A percentile compares a stretch with the other conserved stretches of the same genome.
Evolutionary conservation across 2,797 vertebrate species (phyloP).

Genomic region (Squalus acanthias): DNA sequence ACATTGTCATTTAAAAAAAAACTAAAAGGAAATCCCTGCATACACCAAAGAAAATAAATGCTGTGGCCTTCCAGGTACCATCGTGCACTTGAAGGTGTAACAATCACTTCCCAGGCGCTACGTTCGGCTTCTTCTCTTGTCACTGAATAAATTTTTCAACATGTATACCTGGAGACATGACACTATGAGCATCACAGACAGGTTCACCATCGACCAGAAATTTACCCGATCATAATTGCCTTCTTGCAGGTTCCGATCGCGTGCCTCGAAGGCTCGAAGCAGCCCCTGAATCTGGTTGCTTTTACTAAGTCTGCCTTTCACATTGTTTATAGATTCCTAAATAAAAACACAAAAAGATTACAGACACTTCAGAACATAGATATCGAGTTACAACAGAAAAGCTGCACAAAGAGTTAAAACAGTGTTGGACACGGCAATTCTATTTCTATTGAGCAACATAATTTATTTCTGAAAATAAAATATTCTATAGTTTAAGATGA

Average conservation of each 20-base stretch:
- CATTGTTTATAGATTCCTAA: slow-evolving; percentile 90
- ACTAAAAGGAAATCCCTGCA: slow-evolving; percentile 5
- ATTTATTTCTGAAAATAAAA: slow-evolving; percentile 16
- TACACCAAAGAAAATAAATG: background rate
- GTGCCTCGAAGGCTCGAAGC: slow-evolving; percentile 89
- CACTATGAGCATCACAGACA: slow-evolving; percentile 78
- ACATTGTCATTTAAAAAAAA: background rate
- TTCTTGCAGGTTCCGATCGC: slow-evolving; percentile 92
- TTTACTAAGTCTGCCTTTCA: slow-evolving; percentile 86
- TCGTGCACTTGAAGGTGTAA: background rate
- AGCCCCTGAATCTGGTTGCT: slow-evolving; percentile 87
- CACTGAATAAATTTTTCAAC: slow-evolving; percentile 87
- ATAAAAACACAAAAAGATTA: slow-evolving; percentile 41
- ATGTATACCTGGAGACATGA: slow-evolving; percentile 85
- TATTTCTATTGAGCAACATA: background rate
- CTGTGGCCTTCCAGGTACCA: background rate
- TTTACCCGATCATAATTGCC: slow-evolving; percentile 91
- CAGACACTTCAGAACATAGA: background rate
- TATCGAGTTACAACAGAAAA: background rate
- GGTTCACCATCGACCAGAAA: slow-evolving; percentile 83
- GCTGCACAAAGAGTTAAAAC: background rate
- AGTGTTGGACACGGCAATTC: background rate
- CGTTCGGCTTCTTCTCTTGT: slow-evolving; percentile 83
- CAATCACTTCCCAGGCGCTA: slow-evolving; percentile 49
- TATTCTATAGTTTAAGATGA: background rate